Evolutionary conservation across 2,113 vertebrate species (phyloP), one percentile per base, ranked within the genome.

Genomic region (Platysteira castanea): DNA sequence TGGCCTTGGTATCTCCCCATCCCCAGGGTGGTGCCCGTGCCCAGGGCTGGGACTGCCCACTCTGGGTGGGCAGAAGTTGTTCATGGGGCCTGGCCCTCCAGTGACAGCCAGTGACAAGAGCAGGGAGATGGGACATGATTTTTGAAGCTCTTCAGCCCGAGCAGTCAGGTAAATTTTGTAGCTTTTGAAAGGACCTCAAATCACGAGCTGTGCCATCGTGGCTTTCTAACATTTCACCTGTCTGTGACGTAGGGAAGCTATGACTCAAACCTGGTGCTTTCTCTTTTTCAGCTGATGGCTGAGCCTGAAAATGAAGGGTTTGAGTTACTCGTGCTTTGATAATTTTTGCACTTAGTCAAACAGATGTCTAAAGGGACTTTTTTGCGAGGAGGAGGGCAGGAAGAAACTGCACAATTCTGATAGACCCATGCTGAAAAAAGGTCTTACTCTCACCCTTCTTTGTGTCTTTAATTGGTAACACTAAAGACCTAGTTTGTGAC

Each of bases 171-270:
- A 47, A n/a, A 61, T 70, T 60, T 53, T 50, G 19, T 46, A 84
- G 44, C 22, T 90, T 73, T 52, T 59, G 59, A 68, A 84, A 57
- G 50, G 3, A 39, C 49, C 37, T 65, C 15, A 75, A 60, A 78
- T 26, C 0, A 7, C 65, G 35, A 8, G 11, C 69, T 70, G 69
- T 3, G 0, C 60, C 31, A 7, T 15, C 0, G 0, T 4, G 11
- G 10, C 35, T 70, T 70, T 82, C 47, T 68, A 24, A 35, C 70
- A 31, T n/a, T 41, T 92, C 2, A 1, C 14, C 31, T 1, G 0
- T 8, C 31, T 47, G 70, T 3, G 1, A 12, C 19, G 13, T 13
- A 20, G 49, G 42, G 41, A 82, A 89, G 53, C 28, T 57, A 65
- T 14, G 16, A 18, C 26, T 61, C 2, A 70, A 76, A 91, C 63